A percentile compares a stretch with the other conserved stretches of the same genome.
These are phyloP conservation scores for Pangasius larnaudii DNA, from an alignment of 2,797 vertebrate species.

Conservation along the genomic window DNA sequence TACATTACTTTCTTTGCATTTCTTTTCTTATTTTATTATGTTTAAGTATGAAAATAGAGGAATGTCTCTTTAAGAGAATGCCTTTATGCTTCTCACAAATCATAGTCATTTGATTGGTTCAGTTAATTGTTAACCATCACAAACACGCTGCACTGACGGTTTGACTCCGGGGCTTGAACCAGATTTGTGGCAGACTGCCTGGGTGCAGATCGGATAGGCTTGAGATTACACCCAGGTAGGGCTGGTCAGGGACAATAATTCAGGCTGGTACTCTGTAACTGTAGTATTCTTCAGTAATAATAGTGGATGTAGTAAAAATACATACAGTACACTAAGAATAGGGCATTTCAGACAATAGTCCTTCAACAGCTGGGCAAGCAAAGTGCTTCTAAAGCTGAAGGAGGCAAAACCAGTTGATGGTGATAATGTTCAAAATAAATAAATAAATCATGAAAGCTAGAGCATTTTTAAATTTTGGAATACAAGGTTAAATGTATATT, in stretches of 20 bases:
- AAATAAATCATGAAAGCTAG: background rate
- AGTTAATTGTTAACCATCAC: constrained; percentile 32
- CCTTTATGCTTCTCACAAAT: constrained; percentile 16
- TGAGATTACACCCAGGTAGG: background rate
- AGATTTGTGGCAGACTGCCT: background rate
- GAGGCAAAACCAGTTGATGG: background rate
- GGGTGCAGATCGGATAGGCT: background rate
- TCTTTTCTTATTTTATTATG: background rate
- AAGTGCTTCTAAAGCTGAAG: background rate
- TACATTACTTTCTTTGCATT: background rate
- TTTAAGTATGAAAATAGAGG: background rate
- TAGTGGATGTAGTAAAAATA: background rate
- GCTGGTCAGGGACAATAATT: background rate
- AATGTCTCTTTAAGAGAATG: constrained; percentile 26
- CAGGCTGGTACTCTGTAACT: background rate
- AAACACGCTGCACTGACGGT: background rate
- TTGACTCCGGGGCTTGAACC: background rate
- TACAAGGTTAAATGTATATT: background rate
- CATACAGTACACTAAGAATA: background rate
- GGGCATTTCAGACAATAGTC: background rate
- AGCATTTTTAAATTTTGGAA: background rate
- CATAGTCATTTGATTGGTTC: constrained; percentile 7
- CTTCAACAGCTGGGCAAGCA: background rate
- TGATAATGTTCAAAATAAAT: background rate
- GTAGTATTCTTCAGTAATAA: background rate